Evolutionary conservation across 1,140 invertebrate genomes (phyloP).

Genomic region (Polypedilum pembai): DNA sequence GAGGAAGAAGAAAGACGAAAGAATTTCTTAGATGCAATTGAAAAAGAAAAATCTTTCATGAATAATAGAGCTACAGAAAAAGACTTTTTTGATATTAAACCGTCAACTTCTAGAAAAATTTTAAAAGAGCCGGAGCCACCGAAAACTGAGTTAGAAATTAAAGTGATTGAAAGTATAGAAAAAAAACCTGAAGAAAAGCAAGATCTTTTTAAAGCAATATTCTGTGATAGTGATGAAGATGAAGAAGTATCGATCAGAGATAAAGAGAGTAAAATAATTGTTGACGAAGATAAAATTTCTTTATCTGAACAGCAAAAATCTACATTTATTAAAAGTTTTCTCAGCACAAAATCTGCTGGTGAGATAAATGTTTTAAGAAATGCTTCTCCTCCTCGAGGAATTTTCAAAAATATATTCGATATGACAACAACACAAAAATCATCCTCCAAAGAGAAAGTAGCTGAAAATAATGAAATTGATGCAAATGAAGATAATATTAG

Average conservation of each 20-base stretch:
- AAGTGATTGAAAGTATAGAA: conserved; percentile 41
- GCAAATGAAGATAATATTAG: conserved; percentile 33
- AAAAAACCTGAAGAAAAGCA: conserved; percentile 47
- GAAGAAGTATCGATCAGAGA: conserved; percentile 42
- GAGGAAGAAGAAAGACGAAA: background rate
- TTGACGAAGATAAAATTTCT: conserved; percentile 31
- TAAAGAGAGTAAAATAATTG: conserved; percentile 30
- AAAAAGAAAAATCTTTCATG: conserved; percentile 33
- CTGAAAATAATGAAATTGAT: conserved; percentile 30
- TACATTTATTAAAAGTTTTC: conserved; percentile 31
- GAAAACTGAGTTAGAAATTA: conserved; percentile 37
- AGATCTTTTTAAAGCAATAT: conserved; percentile 55
- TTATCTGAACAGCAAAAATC: conserved; percentile 28
- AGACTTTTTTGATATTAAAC: conserved; percentile 14
- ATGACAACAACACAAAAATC: conserved; percentile 29
- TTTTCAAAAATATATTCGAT: conserved; percentile 60
- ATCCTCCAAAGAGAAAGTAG: background rate
- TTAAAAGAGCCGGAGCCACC: conserved; percentile 29
- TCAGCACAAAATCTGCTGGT: conserved; percentile 39
- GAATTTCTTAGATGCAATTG: conserved; percentile 30
- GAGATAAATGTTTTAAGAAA: conserved; percentile 51
- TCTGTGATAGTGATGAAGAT: conserved; percentile 49
- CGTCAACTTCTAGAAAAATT: conserved; percentile 8
- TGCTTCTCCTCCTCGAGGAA: conserved; percentile 58
- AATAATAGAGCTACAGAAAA: conserved; percentile 25